Conservation (phyloP, 1,140 invertebrate genomes). For the Latrodectus geometricus region DNA sequence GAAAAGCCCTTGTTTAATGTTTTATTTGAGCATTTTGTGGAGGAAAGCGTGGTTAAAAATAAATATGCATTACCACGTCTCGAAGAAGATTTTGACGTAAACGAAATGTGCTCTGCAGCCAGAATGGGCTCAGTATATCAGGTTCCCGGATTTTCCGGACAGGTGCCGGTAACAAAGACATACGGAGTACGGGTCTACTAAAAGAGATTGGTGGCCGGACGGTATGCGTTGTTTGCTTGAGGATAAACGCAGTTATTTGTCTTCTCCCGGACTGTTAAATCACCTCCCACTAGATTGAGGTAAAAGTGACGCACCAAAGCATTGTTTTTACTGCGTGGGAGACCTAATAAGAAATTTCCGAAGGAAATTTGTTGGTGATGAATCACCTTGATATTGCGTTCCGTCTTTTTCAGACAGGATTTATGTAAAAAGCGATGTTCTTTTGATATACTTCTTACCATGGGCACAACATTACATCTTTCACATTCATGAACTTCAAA, state of each 20-base stretch:
- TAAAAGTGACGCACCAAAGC: neutral
- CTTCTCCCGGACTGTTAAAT: constrained; percentile 20
- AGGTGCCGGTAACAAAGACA: constrained; percentile 49
- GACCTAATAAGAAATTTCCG: constrained; percentile 8
- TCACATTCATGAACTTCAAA: too few relatives aligned
- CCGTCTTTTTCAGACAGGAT: too few relatives aligned
- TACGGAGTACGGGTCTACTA: constrained; percentile 22
- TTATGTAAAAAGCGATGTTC: too few relatives aligned
- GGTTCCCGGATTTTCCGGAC: constrained; percentile 35
- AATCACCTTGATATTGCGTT: neutral
- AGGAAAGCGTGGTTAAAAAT: neutral
- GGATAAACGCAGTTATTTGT: constrained; percentile 41
- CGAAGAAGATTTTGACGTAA: constrained; percentile 15
- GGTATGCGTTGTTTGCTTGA: constrained; percentile 2
- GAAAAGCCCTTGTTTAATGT: neutral
- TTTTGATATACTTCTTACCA: too few relatives aligned
- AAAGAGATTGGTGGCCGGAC: constrained; percentile 39
- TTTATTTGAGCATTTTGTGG: neutral
- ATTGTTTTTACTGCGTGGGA: neutral
- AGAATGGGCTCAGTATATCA: constrained; percentile 47
- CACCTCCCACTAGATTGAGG: neutral
- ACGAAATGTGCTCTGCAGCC: constrained; percentile 17
- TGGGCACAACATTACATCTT: too few relatives aligned
- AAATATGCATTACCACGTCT: neutral
- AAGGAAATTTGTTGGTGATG: neutral